phyloP scores from a whole-genome alignment of 2,888 invertebrate genomes.

The Andrena bicolor region DNA sequence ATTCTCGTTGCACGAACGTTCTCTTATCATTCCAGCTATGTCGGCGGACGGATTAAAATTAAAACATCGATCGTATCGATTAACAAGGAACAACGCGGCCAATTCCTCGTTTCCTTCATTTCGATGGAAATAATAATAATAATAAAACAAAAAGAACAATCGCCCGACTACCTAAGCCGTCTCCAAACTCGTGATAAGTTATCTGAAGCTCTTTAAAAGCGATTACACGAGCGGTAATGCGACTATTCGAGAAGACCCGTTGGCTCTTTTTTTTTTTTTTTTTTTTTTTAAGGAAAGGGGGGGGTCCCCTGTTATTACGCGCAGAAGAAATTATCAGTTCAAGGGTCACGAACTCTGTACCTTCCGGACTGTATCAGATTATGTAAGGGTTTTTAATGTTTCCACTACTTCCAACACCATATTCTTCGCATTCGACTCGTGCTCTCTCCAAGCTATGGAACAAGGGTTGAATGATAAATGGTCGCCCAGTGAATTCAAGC shows the following conservation, averaged over 20 bases:
- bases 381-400: conserved; percentile 7
- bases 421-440: background rate
- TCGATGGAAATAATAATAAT: too few relatives aligned
- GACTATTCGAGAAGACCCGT: background rate
- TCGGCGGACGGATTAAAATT: too few relatives aligned
- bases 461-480: background rate
- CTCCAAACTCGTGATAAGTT: conserved; percentile 27
- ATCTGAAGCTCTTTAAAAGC: conserved; percentile 23
- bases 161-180: conserved; percentile 11
- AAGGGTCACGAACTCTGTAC: background rate
- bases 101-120: too few relatives aligned
- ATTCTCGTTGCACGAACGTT: background rate
- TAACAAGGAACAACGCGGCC: too few relatives aligned
- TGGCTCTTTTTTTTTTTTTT: background rate
- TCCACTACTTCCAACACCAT: background rate
- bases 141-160: background rate
- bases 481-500: too few relatives aligned
- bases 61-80: too few relatives aligned
- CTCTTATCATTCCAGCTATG: too few relatives aligned
- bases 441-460: too few relatives aligned
- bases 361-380: conserved; percentile 8
- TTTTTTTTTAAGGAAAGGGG: background rate
- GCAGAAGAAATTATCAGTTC: background rate
- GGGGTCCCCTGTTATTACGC: background rate
- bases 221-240: conserved; percentile 8